Percentiles rank a stretch among this genome's conserved stretches.
These are phyloP conservation scores for Cheilosia urbana DNA, from an alignment of 2,888 invertebrate genomes.

Conservation along the genomic window DNA sequence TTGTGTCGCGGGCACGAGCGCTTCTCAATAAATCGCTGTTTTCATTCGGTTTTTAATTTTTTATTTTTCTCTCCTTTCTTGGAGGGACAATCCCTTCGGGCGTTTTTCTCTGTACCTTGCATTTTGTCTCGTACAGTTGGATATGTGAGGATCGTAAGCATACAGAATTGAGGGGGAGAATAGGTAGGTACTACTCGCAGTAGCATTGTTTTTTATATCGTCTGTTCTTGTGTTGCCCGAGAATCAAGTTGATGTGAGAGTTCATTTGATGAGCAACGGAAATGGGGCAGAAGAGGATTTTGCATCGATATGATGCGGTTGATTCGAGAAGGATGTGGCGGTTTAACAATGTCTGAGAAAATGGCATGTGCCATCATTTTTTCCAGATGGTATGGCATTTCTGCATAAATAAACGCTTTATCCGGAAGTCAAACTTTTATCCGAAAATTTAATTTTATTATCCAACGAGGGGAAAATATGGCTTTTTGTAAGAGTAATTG, in stretches of 20 bases:
- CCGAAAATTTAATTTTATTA: too few species aligned
- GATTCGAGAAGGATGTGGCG: too few species aligned
- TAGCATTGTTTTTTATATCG: constrained; percentile 8
- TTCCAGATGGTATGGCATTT: too few species aligned
- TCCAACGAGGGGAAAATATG: too few species aligned
- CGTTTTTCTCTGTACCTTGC: constrained; percentile 18
- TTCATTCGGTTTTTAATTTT: constrained; percentile 23
- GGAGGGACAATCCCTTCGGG: constrained; percentile 39
- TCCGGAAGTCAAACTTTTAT: too few species aligned
- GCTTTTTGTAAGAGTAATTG: too few species aligned
- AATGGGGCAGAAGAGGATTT: too few species aligned
- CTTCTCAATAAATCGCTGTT: constrained; percentile 51
- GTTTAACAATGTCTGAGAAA: too few species aligned
- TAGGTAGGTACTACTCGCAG: background rate
- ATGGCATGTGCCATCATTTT: too few species aligned
- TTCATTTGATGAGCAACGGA: too few species aligned
- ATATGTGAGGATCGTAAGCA: background rate
- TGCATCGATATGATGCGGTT: too few species aligned
- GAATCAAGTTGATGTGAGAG: background rate
- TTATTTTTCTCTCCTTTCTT: constrained; percentile 21
- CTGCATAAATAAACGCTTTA: too few species aligned
- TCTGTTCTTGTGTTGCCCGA: background rate
- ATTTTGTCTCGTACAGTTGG: constrained; percentile 13
- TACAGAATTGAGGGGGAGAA: background rate
- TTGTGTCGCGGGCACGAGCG: constrained; percentile 35